A percentile compares a stretch with the other conserved stretches of the same genome.
phyloP scores from a whole-genome alignment of 2,888 invertebrate species.

The Diplolepis rosae region DNA sequence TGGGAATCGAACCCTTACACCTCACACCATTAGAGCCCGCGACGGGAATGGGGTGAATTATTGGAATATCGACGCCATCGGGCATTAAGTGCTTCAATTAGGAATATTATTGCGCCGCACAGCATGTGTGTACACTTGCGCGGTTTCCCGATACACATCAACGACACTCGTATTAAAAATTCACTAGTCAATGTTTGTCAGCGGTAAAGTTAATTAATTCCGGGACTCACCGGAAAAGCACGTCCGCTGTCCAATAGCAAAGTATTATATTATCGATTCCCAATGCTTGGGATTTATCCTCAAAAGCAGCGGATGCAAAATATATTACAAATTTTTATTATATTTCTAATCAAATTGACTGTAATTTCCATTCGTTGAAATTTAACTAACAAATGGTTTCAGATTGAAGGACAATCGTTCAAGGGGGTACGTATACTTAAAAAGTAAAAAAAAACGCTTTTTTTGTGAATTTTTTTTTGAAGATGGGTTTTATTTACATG shows the following conservation, averaged over 20 bases:
- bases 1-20: slow-evolving; percentile 70
- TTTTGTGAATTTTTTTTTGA: no score
- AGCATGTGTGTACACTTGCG: slow-evolving; percentile 40
- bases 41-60: slow-evolving; percentile 64
- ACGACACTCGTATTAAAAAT: slow-evolving; percentile 2
- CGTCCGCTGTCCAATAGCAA: neutral
- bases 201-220: neutral
- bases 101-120: slow-evolving; percentile 54
- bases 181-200: slow-evolving; percentile 3
- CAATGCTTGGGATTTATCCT: neutral
- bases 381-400: no score
- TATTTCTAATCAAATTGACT: no score
- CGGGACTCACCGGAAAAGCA: neutral
- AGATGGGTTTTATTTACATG: no score
- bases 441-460: no score
- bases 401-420: no score
- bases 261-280: neutral
- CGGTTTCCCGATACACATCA: slow-evolving; percentile 39
- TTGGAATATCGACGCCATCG: slow-evolving; percentile 70
- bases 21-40: slow-evolving; percentile 64
- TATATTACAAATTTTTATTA: no score
- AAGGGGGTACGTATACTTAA: no score
- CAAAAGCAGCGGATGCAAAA: neutral
- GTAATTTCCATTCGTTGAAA: no score
- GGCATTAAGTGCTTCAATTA: slow-evolving; percentile 71